Evolutionary conservation across 2,113 vertebrate species (phyloP).

Genomic region (Paralichthys olivaceus): DNA sequence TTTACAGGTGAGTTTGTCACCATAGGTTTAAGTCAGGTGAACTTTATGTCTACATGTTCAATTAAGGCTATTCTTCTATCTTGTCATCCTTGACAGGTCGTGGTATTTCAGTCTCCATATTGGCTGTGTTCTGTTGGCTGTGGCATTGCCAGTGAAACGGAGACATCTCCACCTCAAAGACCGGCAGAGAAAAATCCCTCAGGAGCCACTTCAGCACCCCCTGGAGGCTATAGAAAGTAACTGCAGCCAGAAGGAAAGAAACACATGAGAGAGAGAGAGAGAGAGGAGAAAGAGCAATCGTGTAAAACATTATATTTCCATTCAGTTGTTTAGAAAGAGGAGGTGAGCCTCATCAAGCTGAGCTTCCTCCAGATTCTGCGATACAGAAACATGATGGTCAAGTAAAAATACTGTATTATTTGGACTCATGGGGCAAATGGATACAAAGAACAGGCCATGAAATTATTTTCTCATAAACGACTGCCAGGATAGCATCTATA

Average conservation of each 20-base stretch:
- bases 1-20: conserved; percentile 78
- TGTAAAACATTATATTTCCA: conserved; percentile 6
- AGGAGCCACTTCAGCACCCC: conserved; percentile 52
- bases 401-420: conserved; percentile 26
- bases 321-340: conserved; percentile 42
- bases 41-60: not conserved
- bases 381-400: not conserved
- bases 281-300: not conserved
- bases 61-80: too few relatives aligned
- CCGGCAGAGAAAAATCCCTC: conserved; percentile 57
- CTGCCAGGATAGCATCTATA: conserved; percentile 4
- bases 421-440: conserved; percentile 10
- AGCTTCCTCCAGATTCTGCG: conserved; percentile 9
- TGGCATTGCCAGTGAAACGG: conserved; percentile 87
- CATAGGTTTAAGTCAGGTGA: too few relatives aligned
- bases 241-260: conserved; percentile 48
- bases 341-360: conserved; percentile 1
- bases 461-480: not conserved
- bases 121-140: conserved; percentile 85
- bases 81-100: conserved; percentile 78
- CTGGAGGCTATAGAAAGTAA: conserved; percentile 26
- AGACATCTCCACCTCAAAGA: conserved; percentile 82
- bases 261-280: conserved; percentile 55
- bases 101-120: conserved; percentile 91
- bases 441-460: not conserved